Conservation (phyloP, 2,797 vertebrate species). For the Sandelia bainsii region DNA sequence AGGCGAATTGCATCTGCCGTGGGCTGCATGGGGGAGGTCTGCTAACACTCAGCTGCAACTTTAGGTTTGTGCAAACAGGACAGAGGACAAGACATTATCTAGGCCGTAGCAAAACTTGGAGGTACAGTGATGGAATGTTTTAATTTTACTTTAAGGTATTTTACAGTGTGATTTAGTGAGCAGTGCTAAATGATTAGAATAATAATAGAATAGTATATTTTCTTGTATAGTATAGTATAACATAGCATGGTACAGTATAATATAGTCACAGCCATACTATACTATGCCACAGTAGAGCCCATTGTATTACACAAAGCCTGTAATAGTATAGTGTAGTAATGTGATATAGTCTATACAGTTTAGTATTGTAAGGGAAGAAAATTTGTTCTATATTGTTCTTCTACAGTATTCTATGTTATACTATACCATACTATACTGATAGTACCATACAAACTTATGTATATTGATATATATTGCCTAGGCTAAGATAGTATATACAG, state of each 20-base stretch:
- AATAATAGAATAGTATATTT: no score
- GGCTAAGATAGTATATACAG: no score
- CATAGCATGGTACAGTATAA: not conserved
- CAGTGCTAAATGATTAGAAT: not conserved
- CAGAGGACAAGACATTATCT: conserved; percentile 20
- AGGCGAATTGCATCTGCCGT: conserved; percentile 10
- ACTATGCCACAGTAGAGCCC: no score
- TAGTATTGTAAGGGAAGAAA: no score
- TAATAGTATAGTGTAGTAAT: no score
- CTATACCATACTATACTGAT: not conserved
- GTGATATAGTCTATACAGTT: no score
- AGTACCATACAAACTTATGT: not conserved
- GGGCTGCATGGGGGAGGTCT: conserved; percentile 21
- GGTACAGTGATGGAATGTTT: conserved; percentile 47
- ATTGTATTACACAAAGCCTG: no score
- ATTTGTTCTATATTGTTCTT: no score
- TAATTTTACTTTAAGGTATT: not conserved
- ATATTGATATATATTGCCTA: no score
- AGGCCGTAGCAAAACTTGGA: conserved; percentile 27
- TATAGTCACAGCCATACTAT: no score
- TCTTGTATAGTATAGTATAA: not conserved
- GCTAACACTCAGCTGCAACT: conserved; percentile 29
- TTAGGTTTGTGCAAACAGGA: conserved; percentile 30
- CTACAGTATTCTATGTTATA: not conserved
- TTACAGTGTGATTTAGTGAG: not conserved